These are phyloP conservation scores for Ceramica pisi DNA, from an alignment of 2,888 invertebrate genomes.

Conservation along the genomic window DNA sequence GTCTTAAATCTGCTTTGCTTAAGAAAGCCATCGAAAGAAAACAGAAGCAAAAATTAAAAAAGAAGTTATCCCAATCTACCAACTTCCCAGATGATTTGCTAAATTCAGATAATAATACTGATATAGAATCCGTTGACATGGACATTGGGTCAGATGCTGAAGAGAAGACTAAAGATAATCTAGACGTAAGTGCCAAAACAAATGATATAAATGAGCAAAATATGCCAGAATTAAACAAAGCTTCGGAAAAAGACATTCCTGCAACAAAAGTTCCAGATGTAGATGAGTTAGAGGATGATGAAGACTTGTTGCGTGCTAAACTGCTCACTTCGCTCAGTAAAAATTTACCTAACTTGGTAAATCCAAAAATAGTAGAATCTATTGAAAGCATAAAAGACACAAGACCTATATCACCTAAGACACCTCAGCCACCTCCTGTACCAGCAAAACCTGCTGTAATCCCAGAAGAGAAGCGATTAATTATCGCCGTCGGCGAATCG, in stretches of 20 bases:
- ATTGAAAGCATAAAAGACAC: slow-evolving; percentile 61
- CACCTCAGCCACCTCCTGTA: slow-evolving; percentile 45
- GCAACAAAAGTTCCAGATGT: slow-evolving; percentile 64
- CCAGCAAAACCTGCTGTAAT: slow-evolving; percentile 53
- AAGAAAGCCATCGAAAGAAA: slow-evolving; percentile 92
- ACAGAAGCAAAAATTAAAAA: slow-evolving; percentile 83
- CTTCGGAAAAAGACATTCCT: slow-evolving; percentile 49
- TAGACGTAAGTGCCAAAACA: slow-evolving; percentile 55
- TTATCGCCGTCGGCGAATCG: slow-evolving; percentile 85
- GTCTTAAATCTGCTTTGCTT: slow-evolving; percentile 92
- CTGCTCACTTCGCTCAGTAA: slow-evolving; percentile 91
- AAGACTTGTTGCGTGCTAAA: slow-evolving; percentile 91
- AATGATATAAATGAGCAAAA: slow-evolving; percentile 34
- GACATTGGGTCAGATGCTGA: slow-evolving; percentile 87
- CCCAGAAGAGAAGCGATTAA: slow-evolving; percentile 83
- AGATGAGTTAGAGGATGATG: slow-evolving; percentile 91
- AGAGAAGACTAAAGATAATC: slow-evolving; percentile 79
- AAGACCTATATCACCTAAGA: slow-evolving; percentile 54
- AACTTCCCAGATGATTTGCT: slow-evolving; percentile 78
- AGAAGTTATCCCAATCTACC: slow-evolving; percentile 80
- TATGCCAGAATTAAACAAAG: slow-evolving; percentile 20
- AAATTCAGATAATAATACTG: slow-evolving; percentile 84
- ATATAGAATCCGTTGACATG: slow-evolving; percentile 89
- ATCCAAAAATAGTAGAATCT: slow-evolving; percentile 72
- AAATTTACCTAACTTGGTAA: slow-evolving; percentile 87